phyloP scores from a whole-genome alignment of 2,888 invertebrate species.

The Napeogenes inachia region DNA sequence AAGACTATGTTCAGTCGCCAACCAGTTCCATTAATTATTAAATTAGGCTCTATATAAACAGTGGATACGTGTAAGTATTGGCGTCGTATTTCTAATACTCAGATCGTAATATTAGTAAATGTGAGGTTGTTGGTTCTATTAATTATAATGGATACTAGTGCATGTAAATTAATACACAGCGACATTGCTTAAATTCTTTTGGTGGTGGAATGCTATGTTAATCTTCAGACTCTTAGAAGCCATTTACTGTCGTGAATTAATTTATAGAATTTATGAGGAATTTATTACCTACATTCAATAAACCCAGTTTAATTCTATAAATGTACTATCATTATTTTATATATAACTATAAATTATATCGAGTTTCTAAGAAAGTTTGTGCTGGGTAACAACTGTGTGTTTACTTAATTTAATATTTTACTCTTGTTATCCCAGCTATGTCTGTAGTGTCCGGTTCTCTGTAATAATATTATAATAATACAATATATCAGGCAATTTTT shows the following conservation, averaged over 20 bases:
- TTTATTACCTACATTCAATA: neutral
- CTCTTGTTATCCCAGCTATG: neutral
- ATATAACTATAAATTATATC: neutral
- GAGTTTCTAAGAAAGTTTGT: neutral
- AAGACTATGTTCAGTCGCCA: neutral
- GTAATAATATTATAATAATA: neutral
- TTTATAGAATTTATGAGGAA: neutral
- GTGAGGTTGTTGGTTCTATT: too few relatives aligned
- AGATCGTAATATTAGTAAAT: too few relatives aligned
- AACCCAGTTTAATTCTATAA: neutral
- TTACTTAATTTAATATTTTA: neutral
- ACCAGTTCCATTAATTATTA: neutral
- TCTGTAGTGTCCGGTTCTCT: neutral
- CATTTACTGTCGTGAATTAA: neutral
- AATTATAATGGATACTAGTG: too few relatives aligned
- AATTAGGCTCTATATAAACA: neutral
- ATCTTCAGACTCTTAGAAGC: neutral
- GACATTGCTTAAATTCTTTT: conserved; percentile 1
- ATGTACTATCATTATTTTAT: neutral
- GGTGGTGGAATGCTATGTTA: neutral
- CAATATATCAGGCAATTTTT: neutral
- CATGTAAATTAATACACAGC: neutral
- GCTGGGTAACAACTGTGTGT: neutral
- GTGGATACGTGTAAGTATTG: too few relatives aligned
- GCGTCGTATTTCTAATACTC: too few relatives aligned